phyloP scores from a whole-genome alignment of 2,113 vertebrate species.

The Oenanthe melanoleuca region DNA sequence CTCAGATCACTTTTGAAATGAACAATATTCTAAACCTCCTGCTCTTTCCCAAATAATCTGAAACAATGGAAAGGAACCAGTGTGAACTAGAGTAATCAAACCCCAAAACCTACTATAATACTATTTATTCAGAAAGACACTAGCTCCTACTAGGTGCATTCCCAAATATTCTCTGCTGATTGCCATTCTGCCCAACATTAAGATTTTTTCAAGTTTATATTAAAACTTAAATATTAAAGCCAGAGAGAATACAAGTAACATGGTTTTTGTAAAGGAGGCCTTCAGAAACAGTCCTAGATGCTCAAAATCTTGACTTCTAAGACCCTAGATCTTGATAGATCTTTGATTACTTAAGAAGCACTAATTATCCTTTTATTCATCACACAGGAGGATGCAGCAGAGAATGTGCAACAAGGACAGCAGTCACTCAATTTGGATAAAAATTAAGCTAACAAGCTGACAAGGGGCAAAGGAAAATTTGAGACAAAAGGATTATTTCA shows the following conservation, averaged over 20 bases:
- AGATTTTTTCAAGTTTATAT: background rate
- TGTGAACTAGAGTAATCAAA: background rate
- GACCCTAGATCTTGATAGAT: background rate
- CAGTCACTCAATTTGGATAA: background rate
- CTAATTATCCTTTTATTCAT: background rate
- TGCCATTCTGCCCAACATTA: background rate
- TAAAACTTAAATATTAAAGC: background rate
- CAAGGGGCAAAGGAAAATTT: background rate
- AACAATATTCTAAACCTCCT: background rate
- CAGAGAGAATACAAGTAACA: background rate
- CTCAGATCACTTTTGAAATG: background rate
- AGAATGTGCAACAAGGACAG: background rate
- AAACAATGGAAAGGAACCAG: background rate
- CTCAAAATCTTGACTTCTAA: background rate
- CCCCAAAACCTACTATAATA: background rate
- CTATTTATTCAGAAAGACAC: background rate
- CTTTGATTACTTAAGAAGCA: background rate
- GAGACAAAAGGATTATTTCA: background rate
- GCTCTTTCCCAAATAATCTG: background rate
- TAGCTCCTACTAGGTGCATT: background rate
- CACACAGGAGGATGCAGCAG: background rate
- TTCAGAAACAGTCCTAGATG: background rate
- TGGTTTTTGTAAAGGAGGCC: background rate
- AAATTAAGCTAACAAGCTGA: background rate
- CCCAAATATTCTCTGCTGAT: background rate